Conservation (phyloP, 1,140 invertebrate genomes). For the Pseudomyrmex gracilis region DNA sequence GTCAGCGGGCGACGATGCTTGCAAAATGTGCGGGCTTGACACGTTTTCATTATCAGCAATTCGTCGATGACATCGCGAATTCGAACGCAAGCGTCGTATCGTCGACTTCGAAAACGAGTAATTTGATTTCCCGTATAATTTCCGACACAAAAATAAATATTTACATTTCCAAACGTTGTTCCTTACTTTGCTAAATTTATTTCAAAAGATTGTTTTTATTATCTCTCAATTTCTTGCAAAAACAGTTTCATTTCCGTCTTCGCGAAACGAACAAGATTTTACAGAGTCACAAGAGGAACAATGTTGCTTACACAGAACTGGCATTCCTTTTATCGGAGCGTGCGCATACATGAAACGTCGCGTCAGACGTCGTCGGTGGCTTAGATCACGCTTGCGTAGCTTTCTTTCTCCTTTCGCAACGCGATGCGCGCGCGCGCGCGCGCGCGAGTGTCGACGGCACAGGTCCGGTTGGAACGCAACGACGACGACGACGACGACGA, state of each 20-base stretch:
- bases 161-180: neutral
- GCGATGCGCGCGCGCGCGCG: constrained; percentile 52
- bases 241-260: too few relatives aligned
- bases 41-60: constrained; percentile 19
- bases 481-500: constrained; percentile 38
- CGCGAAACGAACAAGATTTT: too few relatives aligned
- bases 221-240: neutral
- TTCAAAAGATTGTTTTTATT: neutral
- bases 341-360: constrained; percentile 48
- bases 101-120: constrained; percentile 10
- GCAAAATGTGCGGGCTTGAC: constrained; percentile 45
- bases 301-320: neutral
- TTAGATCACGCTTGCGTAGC: constrained; percentile 38
- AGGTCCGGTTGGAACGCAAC: constrained; percentile 53
- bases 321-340: constrained; percentile 10
- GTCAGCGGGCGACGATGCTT: constrained; percentile 1
- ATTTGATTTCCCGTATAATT: neutral
- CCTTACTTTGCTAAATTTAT: too few relatives aligned
- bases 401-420: constrained; percentile 56
- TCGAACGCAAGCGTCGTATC: constrained; percentile 7
- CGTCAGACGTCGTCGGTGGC: constrained; percentile 13
- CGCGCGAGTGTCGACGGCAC: constrained; percentile 26
- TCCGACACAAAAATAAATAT: neutral
- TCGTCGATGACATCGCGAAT: constrained; percentile 29
- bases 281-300: neutral